These are phyloP conservation scores for Triplophysa bombifrons DNA, from an alignment of 2,797 vertebrate species.

Conservation along the genomic window DNA sequence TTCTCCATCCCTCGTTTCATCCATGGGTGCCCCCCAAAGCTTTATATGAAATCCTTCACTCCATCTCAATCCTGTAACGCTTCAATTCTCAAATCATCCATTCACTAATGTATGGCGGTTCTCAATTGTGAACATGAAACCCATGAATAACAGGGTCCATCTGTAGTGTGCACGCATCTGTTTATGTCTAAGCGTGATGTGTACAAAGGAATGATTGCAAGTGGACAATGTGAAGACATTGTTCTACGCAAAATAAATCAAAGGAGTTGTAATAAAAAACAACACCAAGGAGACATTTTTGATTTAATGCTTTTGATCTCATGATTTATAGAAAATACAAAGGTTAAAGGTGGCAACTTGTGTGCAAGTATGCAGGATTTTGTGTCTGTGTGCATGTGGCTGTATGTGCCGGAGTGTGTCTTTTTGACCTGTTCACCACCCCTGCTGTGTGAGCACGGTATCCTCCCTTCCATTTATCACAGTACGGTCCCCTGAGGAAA, in stretches of 20 bases:
- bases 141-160: conserved; percentile 68
- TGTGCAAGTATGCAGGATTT: not conserved
- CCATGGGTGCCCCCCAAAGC: conserved; percentile 54
- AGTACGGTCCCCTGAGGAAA: conserved; percentile 49
- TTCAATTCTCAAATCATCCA: conserved; percentile 63
- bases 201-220: conserved; percentile 17
- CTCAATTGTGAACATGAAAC: conserved; percentile 65
- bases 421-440: conserved; percentile 53
- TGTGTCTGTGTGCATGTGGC: not conserved
- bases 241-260: conserved; percentile 19
- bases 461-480: conserved; percentile 68
- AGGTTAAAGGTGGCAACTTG: not conserved
- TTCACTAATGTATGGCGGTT: conserved; percentile 57
- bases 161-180: conserved; percentile 52
- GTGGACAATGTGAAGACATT: conserved; percentile 25
- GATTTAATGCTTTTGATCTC: conserved; percentile 6
- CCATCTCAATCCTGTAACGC: conserved; percentile 64
- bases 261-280: not conserved
- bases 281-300: conserved; percentile 30
- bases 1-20: conserved; percentile 60
- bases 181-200: conserved; percentile 36
- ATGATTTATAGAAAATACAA: conserved; percentile 14
- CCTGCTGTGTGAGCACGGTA: conserved; percentile 52
- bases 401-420: conserved; percentile 6
- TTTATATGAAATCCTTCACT: conserved; percentile 64